These are phyloP conservation scores for Embiotoca jacksoni DNA, from an alignment of 2,113 vertebrate species.

Conservation along the genomic window DNA sequence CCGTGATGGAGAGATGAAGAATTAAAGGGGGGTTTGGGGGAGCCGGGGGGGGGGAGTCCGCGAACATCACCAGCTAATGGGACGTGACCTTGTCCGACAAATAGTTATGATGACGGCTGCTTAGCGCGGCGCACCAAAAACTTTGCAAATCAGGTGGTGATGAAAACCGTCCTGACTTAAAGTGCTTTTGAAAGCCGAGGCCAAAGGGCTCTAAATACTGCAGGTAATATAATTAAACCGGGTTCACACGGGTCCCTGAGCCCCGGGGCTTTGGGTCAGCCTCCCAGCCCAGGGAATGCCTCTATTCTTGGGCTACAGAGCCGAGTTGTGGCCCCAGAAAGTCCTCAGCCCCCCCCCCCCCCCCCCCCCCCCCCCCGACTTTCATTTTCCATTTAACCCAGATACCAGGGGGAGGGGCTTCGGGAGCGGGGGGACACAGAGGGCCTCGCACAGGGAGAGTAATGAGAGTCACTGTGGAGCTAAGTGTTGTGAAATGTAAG, in stretches of 20 bases:
- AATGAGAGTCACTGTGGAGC: slow-evolving; percentile 67
- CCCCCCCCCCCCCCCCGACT: slow-evolving; percentile 49
- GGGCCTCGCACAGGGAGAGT: slow-evolving; percentile 28
- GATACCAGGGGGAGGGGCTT: slow-evolving; percentile 30
- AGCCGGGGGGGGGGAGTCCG: slow-evolving; percentile 24
- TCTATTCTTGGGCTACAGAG: slow-evolving; percentile 60
- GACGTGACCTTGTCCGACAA: slow-evolving; percentile 73
- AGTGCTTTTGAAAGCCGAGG: slow-evolving; percentile 73
- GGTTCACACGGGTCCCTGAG: slow-evolving; percentile 66
- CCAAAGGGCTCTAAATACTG: slow-evolving; percentile 70
- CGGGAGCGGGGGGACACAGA: not conserved
- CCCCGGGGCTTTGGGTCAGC: slow-evolving; percentile 61
- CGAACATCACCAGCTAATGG: slow-evolving; percentile 45
- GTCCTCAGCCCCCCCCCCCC: slow-evolving; percentile 49
- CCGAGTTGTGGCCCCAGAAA: slow-evolving; percentile 38
- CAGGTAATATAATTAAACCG: slow-evolving; percentile 75
- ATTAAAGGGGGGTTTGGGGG: not conserved
- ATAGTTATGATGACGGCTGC: slow-evolving; percentile 66
- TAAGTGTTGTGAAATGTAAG: slow-evolving; percentile 54
- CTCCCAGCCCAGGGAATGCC: slow-evolving; percentile 50
- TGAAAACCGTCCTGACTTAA: slow-evolving; percentile 71
- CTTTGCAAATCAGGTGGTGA: slow-evolving; percentile 70
- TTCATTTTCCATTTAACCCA: slow-evolving; percentile 62
- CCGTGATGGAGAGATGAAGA: slow-evolving; percentile 51
- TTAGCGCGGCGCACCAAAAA: slow-evolving; percentile 49